Conservation (phyloP, 2,113 vertebrate genomes). For the Lepus europaeus region DNA sequence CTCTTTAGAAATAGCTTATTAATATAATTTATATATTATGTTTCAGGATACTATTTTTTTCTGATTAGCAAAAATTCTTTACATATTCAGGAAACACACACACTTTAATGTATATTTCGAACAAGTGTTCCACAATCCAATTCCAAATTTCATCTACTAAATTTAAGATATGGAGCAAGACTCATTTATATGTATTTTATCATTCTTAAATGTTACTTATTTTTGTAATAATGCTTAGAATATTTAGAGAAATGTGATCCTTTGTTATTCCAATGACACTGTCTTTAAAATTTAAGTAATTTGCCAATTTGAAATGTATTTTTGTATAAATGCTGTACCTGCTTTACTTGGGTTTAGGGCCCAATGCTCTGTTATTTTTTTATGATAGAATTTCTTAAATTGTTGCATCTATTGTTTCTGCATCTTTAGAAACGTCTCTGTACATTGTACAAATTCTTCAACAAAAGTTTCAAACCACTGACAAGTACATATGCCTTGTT, state of each 20-base stretch:
- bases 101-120: background rate
- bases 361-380: background rate
- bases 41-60: background rate
- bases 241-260: background rate
- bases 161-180: background rate
- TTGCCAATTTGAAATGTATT: slow-evolving; percentile 7
- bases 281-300: slow-evolving; percentile 1
- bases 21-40: background rate
- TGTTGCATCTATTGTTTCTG: background rate
- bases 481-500: background rate
- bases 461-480: background rate
- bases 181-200: background rate
- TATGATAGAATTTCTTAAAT: background rate
- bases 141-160: slow-evolving; percentile 20
- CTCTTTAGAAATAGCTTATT: background rate
- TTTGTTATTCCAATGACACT: background rate
- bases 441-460: background rate
- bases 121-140: background rate
- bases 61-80: background rate
- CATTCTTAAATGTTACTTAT: background rate
- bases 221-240: background rate
- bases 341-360: background rate
- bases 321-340: background rate
- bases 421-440: background rate
- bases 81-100: background rate